Percentiles rank a stretch among this genome's conserved stretches.
Conservation (phyloP, 2,113 vertebrate species). For the Dendrocopos noguchii region DNA sequence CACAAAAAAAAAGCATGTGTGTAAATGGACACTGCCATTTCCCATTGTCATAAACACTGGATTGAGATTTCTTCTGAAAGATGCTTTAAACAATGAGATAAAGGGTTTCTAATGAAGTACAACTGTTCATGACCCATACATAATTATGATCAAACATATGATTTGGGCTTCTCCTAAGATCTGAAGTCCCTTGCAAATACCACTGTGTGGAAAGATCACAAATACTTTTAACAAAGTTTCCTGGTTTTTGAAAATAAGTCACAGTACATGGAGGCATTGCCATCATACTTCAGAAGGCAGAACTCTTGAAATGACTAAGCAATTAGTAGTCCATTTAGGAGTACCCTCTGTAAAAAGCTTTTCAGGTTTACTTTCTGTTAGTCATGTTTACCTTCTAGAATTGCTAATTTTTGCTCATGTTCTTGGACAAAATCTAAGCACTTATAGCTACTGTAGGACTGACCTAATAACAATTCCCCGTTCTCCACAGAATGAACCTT, state of each 20-base stretch:
- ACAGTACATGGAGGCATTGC: neutral
- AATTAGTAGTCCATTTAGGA: neutral
- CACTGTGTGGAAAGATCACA: neutral
- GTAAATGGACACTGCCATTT: fast-evolving
- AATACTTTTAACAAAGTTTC: neutral
- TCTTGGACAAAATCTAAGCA: neutral
- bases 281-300: neutral
- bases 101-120: neutral
- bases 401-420: neutral
- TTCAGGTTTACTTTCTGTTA: neutral
- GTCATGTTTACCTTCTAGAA: neutral
- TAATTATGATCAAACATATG: neutral
- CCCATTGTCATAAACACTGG: neutral
- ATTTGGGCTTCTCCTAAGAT: neutral
- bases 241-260: neutral
- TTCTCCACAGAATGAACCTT: neutral
- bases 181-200: neutral
- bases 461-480: neutral
- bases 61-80: neutral
- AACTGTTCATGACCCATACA: neutral
- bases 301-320: neutral
- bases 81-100: neutral
- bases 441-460: neutral
- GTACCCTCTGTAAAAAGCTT: neutral
- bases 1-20: fast-evolving